These are phyloP conservation scores for Hystrix cristata DNA, from an alignment of 2,113 vertebrate species.

Conservation along the genomic window DNA sequence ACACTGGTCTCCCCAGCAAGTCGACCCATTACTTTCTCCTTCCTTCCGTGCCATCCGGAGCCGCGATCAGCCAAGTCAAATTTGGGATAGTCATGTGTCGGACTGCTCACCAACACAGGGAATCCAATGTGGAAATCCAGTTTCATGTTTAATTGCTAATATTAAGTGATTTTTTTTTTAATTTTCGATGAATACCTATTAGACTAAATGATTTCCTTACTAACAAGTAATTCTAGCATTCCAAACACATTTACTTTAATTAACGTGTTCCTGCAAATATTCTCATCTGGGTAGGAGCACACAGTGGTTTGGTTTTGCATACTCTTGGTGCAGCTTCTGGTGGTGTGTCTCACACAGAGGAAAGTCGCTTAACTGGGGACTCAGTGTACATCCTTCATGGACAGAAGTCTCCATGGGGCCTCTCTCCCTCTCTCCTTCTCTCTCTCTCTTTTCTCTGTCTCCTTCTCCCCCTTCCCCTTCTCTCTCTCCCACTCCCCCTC, in stretches of 20 bases:
- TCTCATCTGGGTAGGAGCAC: not conserved
- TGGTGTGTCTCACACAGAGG: accelerated
- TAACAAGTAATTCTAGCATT: conserved; percentile 57
- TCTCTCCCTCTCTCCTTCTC: no score
- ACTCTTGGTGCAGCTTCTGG: not conserved
- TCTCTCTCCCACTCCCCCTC: no score
- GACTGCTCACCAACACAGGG: not conserved
- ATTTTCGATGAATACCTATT: conserved; percentile 54
- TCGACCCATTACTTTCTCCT: not conserved
- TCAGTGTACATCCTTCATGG: accelerated
- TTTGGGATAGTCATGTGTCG: not conserved
- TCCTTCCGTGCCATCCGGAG: not conserved
- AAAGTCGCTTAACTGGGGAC: not conserved
- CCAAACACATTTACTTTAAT: conserved; percentile 64
- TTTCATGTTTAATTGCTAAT: conserved; percentile 56
- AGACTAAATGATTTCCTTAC: conserved; percentile 62
- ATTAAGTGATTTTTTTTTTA: conserved; percentile 70
- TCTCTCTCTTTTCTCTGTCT: no score
- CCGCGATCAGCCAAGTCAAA: not conserved
- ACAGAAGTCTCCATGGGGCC: not conserved
- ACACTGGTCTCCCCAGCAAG: not conserved
- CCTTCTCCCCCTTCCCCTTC: no score
- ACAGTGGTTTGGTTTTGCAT: not conserved
- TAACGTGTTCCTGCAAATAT: not conserved
- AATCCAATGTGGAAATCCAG: conserved; percentile 48